Evolutionary conservation across 2,888 invertebrate species (phyloP).

Genomic region (Didymodactylos carnosus): DNA sequence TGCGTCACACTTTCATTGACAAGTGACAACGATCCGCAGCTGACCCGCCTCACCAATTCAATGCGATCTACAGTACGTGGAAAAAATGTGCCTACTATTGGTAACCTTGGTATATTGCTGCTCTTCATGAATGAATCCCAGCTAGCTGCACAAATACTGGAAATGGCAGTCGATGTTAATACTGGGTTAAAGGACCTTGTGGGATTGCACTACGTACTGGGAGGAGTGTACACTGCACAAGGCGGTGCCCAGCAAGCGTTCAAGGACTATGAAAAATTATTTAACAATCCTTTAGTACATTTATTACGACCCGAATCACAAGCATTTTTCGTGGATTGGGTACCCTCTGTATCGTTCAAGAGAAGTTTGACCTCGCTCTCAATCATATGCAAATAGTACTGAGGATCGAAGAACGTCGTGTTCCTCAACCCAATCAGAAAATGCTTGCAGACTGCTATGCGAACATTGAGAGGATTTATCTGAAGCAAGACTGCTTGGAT

Average conservation of each 20-base stretch:
- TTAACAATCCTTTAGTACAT: background rate
- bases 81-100: background rate
- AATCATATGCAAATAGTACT: background rate
- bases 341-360: background rate
- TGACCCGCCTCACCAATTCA: background rate
- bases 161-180: background rate
- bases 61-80: background rate
- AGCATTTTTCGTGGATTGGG: background rate
- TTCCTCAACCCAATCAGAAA: background rate
- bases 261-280: background rate
- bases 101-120: background rate
- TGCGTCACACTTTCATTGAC: background rate
- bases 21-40: background rate
- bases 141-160: background rate
- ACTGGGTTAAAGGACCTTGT: background rate
- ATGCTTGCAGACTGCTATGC: background rate
- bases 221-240: background rate
- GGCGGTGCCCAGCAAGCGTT: background rate
- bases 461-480: background rate
- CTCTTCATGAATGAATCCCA: background rate
- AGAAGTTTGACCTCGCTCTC: background rate
- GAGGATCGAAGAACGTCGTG: background rate
- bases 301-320: background rate
- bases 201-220: background rate
- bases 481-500: background rate